Evolutionary conservation across 1,140 invertebrate genomes (phyloP), one percentile per base, ranked within the genome.

Genomic region (Aphaenogaster rudis): DNA sequence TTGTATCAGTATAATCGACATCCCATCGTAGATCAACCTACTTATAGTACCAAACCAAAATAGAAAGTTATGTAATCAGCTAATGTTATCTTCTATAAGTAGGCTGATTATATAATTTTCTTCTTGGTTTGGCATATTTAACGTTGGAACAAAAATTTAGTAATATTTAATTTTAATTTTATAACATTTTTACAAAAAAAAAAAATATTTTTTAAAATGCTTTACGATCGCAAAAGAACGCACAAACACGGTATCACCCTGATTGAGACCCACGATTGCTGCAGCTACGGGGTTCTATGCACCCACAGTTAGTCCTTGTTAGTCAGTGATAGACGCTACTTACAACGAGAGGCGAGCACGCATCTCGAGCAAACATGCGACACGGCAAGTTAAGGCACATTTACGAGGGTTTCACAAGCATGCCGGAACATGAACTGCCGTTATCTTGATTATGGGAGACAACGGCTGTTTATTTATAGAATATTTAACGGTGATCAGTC

Each of bases 321-420:
- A 94, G 94, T 94, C 79, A 90, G 91, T 94, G 87, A 64, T 82
- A 93, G 92, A 94, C 92, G 92, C 89, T 90, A 94, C 94, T 95
- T 94, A 95, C 94, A 95, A 95, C 92, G 89, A 91, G 93, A 94
- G 93, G 90, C 87, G 93, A 94, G 92, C 92, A 94, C 93, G 84
- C 90, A 77, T 78, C 61, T 88, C 63, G 77, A 90, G 67, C 86
- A 92, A 93, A 94, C 93, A 94, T 94, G 94, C 94, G 89, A 92
- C 85, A 93, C 87, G 86, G 81, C 88, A 88, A 88, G 77, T 89
- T 84, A 88, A 84, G 80, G 67, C 87, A 91, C 86, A 89, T 87
- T 89, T 88, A 86, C 66, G 21, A 84, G 28, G 36, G 42, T 69
- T 91, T 72, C 78, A 88, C 79, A 76, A 76, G 64, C 88, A 90